Evolutionary conservation across 2,888 invertebrate species (phyloP), one percentile per base, ranked within the genome.

Genomic region (Deladenus siricidicola): DNA sequence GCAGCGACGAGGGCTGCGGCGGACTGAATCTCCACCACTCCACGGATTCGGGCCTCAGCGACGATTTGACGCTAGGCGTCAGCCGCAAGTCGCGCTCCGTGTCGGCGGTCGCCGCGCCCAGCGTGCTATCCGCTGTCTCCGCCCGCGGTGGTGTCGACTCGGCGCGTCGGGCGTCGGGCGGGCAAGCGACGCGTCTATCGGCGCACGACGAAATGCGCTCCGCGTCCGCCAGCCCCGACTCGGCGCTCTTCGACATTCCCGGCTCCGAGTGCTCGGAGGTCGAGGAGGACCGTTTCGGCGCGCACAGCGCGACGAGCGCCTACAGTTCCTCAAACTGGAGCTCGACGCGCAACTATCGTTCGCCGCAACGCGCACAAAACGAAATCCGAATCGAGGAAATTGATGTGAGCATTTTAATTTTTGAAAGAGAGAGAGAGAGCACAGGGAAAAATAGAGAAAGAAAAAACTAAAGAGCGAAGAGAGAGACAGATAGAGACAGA

Each of bases 11-110:
- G 14, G 49, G 30, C 17, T 21, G 24, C 10, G 30, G 19, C 2
- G 24, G 21, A 17, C 39, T 53, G 14, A 43, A 42, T 1, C 53
- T 68, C 29, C 69, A 71, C 44, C 67, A 67, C 21, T 72, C 72
- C 34, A 69, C 69, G 14, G 69, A 69, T 49, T 70, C 69, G 6
- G 69, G 69, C 26, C 60, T 69, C 43, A 62, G 64, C 43, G 56
- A 60, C 21, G 68, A 34, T 43, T 21, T 28, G 8, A 28, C 30
- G n/a, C 24, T 26, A 28, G 30, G 28, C 29, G 24, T 8, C 6
- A 45, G 24, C 47, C 24, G n/a, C n/a, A n/a, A n/a, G n/a, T n/a
- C 23, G 23, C 24, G 23, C 47, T 24, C 23, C 24, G 47, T 45
- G 6, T 29, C 26, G 3, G 26, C 24, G 10, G 42, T n/a, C 4